Base-by-base conservation (phyloP, 1,140 invertebrate genomes). In the Heliconius melpomene region DNA sequence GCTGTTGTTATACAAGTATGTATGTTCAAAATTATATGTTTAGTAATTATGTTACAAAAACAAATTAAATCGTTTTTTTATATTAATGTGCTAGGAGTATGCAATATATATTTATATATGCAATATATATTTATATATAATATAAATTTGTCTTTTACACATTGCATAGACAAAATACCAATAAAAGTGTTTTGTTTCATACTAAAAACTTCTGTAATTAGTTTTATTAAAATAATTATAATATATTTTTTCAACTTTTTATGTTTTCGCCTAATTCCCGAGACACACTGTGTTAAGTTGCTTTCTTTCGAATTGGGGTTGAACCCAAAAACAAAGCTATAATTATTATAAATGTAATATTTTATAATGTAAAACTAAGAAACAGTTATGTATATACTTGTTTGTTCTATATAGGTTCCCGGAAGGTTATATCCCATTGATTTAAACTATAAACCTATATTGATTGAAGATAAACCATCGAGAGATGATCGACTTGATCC, bases 381-480 rank as follows among this genome's bases (percentile, higher is more conserved):
- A 54, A n/a, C n/a, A 7, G 7, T 54, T 26, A 60, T 46, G 23
- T 60, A 3, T 23, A 60, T 3, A 60, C 8, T 7, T 26, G 9
- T 66, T 29, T 29, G 2, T 16, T 66, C 3, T 26, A 16, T 87
- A 73, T 79, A 98, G 97, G 98, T 99, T 40, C 99, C 99, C 52
- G 99, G 99, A 9, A 95, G 99, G 79, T 94, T 99, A 23, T 99
- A 97, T 95, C 98, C 98, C 2, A 99, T 99, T 83, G 96, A 98
- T 89, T 93, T 99, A 36, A 94, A 98, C 73, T 99, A 99, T 86
- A 96, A 96, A 88, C 98, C 98, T 9, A 95, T 98, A 72, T 95
- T 97, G 1, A 95, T 96, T 52, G 96, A 98, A 87, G 97, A 98
- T 23, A 95, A 95, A 84, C 95, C 94, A 76, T 95, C 95, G 29